Evolutionary conservation across 2,113 vertebrate species (phyloP), one percentile per base, ranked within the genome.

Genomic region (Albula goreensis): DNA sequence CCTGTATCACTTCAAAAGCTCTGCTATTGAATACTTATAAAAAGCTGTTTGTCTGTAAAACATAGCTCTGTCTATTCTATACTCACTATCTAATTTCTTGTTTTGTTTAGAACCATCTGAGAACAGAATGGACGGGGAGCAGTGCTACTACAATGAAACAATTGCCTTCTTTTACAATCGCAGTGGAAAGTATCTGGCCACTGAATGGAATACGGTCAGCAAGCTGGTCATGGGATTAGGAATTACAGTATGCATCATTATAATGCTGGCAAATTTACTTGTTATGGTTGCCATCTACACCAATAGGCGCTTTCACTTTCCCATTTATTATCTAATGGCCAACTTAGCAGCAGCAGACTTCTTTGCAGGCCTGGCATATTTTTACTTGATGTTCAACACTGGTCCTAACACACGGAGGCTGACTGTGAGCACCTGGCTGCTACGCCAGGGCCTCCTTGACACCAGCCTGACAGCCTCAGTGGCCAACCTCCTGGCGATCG

Each of bases 131-230:
- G 93, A 92, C 89, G 96, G 96, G 96, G 95, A 95, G 0, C 91
- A 93, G 89, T 97, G 96, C 88, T 92, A 97, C 92, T 95, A 96
- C 85, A 95, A 97, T 86, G 94, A 93, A 88, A 92, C 85, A 63
- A 97, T 97, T 95, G 94, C 95, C 91, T 96, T 96, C 60, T 97
- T 97, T 87, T 97, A 97, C 89, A 96, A 96, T 85, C 94, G 56
- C 90, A 96, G 94, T 51, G 95, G 96, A 50, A 83, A 93, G 85
- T 95, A 94, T 0, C 91, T 87, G 0, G 91, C 96, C 2, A 74
- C 70, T 9, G 95, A 96, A 56, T 96, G 95, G 95, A 92, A 91
- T 0, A 94, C 94, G 31, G 70, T 74, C 78, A 93, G 90, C 0
- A 92, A 92, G 5, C 93, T 96, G 15, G 89, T 96, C 8, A 90